Evolutionary conservation across 1,140 invertebrate genomes (phyloP), one percentile per base, ranked within the genome.

Genomic region (Lepidurus packardi): DNA sequence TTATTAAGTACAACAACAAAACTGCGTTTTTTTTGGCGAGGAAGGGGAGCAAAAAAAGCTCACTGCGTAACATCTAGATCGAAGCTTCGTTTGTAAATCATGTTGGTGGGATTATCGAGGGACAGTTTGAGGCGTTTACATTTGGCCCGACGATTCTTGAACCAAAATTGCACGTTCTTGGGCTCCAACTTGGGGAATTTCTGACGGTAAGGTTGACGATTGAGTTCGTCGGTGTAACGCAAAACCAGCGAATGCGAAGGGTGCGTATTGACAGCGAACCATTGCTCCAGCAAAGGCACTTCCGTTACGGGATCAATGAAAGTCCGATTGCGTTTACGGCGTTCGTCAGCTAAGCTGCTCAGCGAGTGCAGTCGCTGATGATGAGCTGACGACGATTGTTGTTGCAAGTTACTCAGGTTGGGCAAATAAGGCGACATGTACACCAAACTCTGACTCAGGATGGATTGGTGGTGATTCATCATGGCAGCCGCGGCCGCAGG

Each of bases 221-320:
- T 98, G 80, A 98, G 86, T 83, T 98, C 95, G 82, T 98, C 96
- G 1, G 96, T 98, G 85, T 97, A 98, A 84, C 97, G 96, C 76
- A 98, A 89, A 82, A 99, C 98, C 82, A 98, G 88, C 87, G 96
- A 96, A 84, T 98, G 96, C 81, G 95, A 96, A 65, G 96, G 97
- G 87, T 98, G 97, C 42, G 97, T 98, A 86, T 98, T 98, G 83
- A 95, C 90, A n/a, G 91, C 90, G 84, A 98, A 98, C 96, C 97
- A 98, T 83, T 95, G 93, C 84, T 98, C 97, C 78, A 99, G 87
- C 81, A 95, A 90, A 6, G 97, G 97, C 74, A 99, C 97, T 88
- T 99, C 97, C 34, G 95, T 96, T 13, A 98, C 94, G 0, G 97
- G 97, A 87, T 99, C 97, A 81, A 99, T 99, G 85, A 99, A 99